Percentiles rank a stretch among this genome's conserved stretches.
These are phyloP conservation scores for Metridium senile DNA, from an alignment of 92 coral and sea anemone genomes.

Conservation along the genomic window DNA sequence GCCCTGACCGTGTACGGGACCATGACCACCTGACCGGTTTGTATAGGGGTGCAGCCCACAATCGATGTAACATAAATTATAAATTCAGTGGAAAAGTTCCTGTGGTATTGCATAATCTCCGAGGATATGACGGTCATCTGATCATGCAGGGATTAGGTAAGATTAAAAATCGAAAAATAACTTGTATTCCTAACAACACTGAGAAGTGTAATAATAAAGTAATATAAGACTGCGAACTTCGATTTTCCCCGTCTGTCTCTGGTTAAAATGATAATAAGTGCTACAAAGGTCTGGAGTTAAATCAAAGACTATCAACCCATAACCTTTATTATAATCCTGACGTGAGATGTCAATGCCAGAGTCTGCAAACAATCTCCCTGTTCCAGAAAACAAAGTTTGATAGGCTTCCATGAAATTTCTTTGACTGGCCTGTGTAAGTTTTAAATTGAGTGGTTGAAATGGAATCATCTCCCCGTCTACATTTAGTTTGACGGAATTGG, in stretches of 20 bases:
- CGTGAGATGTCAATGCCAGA: not conserved
- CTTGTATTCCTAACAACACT: not conserved
- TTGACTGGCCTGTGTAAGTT: no score
- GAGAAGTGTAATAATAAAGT: not conserved
- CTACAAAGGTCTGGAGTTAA: conserved; percentile 17
- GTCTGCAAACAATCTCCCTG: conserved; percentile 1
- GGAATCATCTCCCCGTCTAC: no score
- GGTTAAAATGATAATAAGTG: conserved; percentile 5
- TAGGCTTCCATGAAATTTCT: no score
- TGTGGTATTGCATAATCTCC: not conserved
- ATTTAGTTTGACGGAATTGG: no score
- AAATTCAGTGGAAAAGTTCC: not conserved
- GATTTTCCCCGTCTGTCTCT: conserved; percentile 1
- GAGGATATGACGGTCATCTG: no score
- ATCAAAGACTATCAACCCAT: no score
- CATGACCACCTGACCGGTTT: conserved; percentile 33
- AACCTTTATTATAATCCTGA: no score
- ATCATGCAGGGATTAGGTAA: no score
- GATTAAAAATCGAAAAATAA: not conserved
- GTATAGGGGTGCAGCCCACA: conserved; percentile 36
- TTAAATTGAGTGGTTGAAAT: no score
- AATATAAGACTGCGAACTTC: no score
- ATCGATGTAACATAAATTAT: not conserved
- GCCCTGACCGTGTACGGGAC: no score
- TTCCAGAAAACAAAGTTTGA: no score